phyloP scores from a whole-genome alignment of 2,113 vertebrate genomes.

The Phainopepla nitens region DNA sequence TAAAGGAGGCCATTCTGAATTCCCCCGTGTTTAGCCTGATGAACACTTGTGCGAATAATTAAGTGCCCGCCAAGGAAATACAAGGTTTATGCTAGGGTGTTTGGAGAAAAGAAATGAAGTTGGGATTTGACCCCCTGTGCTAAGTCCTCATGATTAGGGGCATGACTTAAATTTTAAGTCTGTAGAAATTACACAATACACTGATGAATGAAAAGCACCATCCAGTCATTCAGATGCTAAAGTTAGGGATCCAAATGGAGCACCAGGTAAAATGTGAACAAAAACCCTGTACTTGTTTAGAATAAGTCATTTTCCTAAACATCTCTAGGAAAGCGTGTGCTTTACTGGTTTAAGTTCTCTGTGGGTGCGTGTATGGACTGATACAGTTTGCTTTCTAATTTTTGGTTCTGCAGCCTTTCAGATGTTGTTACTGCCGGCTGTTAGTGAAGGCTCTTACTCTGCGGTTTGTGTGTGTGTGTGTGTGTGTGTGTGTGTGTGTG shows the following conservation, averaged over 20 bases:
- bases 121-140: background rate
- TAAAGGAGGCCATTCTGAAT: background rate
- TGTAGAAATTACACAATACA: background rate
- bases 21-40: accelerated
- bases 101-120: background rate
- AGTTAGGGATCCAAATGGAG: background rate
- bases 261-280: background rate
- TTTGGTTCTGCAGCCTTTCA: background rate
- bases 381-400: background rate
- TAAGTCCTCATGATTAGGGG: background rate
- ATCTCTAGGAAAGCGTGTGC: background rate
- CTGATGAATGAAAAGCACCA: background rate
- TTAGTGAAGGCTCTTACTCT: background rate
- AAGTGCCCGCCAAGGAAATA: background rate
- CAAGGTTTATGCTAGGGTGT: background rate
- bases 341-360: background rate
- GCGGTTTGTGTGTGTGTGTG: background rate
- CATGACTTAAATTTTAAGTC: background rate
- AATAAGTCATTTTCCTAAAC: background rate
- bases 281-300: background rate
- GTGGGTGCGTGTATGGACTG: background rate
- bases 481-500: background rate
- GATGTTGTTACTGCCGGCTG: background rate
- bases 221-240: background rate
- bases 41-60: background rate